Conservation (phyloP, 2,888 invertebrate species). For the Carterocephalus palaemon region DNA sequence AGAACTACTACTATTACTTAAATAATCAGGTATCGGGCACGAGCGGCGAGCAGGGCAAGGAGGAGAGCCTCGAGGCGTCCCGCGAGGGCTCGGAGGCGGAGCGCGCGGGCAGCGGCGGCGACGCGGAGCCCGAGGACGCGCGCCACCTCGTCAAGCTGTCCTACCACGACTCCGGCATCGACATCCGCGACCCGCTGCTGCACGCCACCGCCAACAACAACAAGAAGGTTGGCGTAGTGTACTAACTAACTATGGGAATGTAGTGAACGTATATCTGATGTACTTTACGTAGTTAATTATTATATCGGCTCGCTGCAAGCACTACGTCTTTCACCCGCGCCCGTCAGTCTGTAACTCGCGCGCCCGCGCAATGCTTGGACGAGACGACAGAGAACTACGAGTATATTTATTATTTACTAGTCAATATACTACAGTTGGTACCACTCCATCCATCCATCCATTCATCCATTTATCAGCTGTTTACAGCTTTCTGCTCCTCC, state of each 20-base stretch:
- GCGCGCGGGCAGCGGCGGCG: conserved; percentile 61
- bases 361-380: no score
- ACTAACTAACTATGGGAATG: conserved; percentile 4
- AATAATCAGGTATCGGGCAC: conserved; percentile 12
- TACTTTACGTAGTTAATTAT: no score
- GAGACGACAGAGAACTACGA: no score
- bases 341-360: no score
- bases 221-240: conserved; percentile 76
- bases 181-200: conserved; percentile 88
- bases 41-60: conserved; percentile 56
- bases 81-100: conserved; percentile 59
- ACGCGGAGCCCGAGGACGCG: conserved; percentile 55
- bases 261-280: no score
- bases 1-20: neutral
- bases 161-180: conserved; percentile 94
- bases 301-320: no score
- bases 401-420: no score
- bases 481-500: no score
- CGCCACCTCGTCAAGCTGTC: conserved; percentile 87
- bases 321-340: no score
- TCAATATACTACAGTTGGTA: no score
- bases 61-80: conserved; percentile 56
- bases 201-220: conserved; percentile 81
- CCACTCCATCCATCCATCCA: no score
- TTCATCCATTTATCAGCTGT: no score